Evolutionary conservation across 2,888 invertebrate genomes (phyloP).

Genomic region (Trichogramma evanescens): DNA sequence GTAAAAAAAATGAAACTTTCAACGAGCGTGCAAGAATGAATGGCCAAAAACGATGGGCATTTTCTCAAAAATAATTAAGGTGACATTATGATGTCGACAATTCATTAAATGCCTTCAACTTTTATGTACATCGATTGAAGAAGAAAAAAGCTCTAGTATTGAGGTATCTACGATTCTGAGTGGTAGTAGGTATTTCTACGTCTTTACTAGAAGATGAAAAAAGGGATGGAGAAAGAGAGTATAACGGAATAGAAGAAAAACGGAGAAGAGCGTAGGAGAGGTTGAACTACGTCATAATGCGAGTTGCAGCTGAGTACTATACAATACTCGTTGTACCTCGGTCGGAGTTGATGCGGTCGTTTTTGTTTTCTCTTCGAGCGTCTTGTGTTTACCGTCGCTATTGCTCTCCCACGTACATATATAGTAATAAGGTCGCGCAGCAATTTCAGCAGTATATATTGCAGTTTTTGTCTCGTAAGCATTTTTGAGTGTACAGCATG

Average conservation of each 20-base stretch:
- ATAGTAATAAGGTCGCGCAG: too few species aligned
- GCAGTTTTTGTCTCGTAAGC: too few species aligned
- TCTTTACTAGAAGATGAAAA: neutral
- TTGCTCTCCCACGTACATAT: neutral
- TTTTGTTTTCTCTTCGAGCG: too few species aligned
- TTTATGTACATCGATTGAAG: neutral
- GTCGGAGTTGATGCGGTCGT: too few species aligned
- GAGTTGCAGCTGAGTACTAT: neutral
- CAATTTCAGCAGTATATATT: too few species aligned
- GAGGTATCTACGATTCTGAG: too few species aligned
- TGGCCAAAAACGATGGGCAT: neutral
- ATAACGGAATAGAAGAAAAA: neutral
- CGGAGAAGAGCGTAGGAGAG: slow-evolving; percentile 5
- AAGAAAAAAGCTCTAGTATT: neutral
- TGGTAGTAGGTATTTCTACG: too few species aligned
- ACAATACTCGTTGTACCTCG: too few species aligned
- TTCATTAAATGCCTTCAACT: slow-evolving; percentile 4
- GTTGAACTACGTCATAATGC: neutral
- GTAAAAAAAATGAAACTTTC: too few species aligned
- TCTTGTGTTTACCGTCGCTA: neutral
- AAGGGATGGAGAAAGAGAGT: neutral
- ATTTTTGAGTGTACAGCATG: too few species aligned
- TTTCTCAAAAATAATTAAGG: slow-evolving; percentile 22
- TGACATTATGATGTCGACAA: slow-evolving; percentile 19
- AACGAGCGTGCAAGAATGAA: too few species aligned